Evolutionary conservation across 2,113 vertebrate genomes (phyloP).

Genomic region (Cnemophilus loriae): DNA sequence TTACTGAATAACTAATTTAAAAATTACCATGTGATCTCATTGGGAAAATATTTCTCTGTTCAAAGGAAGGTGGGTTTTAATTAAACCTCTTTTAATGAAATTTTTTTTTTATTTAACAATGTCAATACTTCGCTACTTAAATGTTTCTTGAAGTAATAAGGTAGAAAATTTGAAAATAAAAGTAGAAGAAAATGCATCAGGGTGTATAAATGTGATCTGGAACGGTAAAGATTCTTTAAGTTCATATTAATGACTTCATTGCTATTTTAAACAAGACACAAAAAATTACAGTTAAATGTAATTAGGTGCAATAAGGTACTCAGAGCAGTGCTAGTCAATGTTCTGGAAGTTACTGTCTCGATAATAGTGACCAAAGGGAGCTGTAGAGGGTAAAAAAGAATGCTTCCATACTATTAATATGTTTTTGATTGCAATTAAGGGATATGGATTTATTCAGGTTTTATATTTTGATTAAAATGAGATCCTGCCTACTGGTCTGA

Average conservation of each 20-base stretch:
- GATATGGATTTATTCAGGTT: background rate
- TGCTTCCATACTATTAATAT: background rate
- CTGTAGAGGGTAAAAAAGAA: background rate
- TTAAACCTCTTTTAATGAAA: background rate
- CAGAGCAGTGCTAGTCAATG: background rate
- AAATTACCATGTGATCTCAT: background rate
- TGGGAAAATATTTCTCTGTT: background rate
- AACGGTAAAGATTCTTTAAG: background rate
- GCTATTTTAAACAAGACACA: background rate
- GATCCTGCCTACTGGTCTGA: background rate
- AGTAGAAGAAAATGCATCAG: background rate
- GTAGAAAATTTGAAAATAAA: background rate
- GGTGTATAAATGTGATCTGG: background rate
- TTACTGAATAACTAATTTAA: background rate
- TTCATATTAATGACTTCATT: background rate
- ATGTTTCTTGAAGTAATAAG: background rate
- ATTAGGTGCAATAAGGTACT: background rate
- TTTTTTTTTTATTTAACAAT: background rate
- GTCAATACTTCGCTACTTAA: background rate
- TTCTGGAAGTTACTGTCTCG: background rate
- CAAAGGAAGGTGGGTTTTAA: background rate
- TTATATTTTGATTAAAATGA: background rate
- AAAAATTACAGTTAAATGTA: background rate
- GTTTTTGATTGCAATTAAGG: background rate
- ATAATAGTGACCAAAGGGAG: background rate